Evolutionary conservation across 2,888 invertebrate species (phyloP).

Genomic region (Hyposoter didymator): DNA sequence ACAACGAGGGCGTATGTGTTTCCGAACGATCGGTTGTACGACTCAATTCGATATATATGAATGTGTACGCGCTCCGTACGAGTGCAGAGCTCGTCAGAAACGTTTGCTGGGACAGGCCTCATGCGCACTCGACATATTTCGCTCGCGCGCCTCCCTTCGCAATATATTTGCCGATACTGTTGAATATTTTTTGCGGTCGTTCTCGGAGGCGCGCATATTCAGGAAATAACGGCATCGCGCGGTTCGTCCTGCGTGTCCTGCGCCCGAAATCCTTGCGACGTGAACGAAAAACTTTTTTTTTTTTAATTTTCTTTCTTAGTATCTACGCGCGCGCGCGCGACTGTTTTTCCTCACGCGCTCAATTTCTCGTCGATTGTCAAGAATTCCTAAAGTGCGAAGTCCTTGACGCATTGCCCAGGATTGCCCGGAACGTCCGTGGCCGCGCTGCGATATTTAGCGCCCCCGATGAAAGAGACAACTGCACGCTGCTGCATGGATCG

Average conservation of each 20-base stretch:
- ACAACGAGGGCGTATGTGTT: conserved; percentile 3
- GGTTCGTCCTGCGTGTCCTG: too few species aligned
- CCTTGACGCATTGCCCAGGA: too few species aligned
- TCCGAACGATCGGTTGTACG: background rate
- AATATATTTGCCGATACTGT: background rate
- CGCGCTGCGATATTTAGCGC: background rate
- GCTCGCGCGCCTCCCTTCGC: background rate
- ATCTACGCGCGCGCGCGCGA: too few species aligned
- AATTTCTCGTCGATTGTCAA: too few species aligned
- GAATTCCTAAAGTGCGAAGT: too few species aligned
- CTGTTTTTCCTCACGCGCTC: too few species aligned
- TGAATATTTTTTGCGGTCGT: background rate
- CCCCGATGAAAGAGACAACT: conserved; percentile 29
- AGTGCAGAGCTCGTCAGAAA: background rate
- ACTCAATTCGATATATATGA: conserved; percentile 5
- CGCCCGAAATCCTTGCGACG: too few species aligned
- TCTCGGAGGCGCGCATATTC: background rate
- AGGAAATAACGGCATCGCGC: background rate
- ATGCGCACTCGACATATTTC: conserved; percentile 22
- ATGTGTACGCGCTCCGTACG: background rate
- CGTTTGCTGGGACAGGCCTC: conserved; percentile 10
- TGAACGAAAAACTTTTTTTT: too few species aligned
- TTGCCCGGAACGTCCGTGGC: too few species aligned
- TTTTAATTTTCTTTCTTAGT: too few species aligned
- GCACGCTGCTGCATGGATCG: too few species aligned